Base-by-base conservation (phyloP, 2,888 invertebrate species). In the Heliconius sara region DNA sequence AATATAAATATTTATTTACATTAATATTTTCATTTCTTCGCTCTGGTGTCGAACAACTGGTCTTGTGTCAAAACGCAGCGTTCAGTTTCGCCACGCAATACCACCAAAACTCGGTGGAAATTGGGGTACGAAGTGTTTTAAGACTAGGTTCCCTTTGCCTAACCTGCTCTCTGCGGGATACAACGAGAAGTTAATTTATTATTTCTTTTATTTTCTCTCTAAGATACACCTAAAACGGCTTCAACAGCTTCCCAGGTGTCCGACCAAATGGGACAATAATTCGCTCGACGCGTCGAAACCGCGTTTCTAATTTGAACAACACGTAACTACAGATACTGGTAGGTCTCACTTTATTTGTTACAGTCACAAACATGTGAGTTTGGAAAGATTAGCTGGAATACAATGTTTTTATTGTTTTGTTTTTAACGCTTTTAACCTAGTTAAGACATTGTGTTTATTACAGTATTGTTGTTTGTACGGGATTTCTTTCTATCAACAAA, bases 211-310 rank as follows among this genome's bases (percentile, higher is more conserved):
- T 47, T 70, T 16, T 19, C 25, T 27, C 0, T 47, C 3, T 25
- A 25, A 68, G 25, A 43, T 5, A 68, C 39, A 70, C 43, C 43
- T 25, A 47, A 70, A 47, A 43, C 16, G 16, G 70, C 47, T 70
- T 70, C 43, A 43, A 25, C 47, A 43, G 25, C 25, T 25, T 70
- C 47, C 43, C 43, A 70, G 70, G 70, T 70, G 70, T 47, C 70
- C 47, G 25, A 43, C 47, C 43, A 70, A 70, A 43, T 47, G 70
- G 43, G 25, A 9, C 25, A 70, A 70, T 70, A 27, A 70, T 47
- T 27, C 70, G 70, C 25, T 70, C 70, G 70, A 70, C 70, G 25
- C 70, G 70, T 70, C 70, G 43, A 70, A 70, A 70, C 70, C 70
- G 43, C 70, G 43, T 70, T 19, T 70, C 43, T 70, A 70, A 70